phyloP scores from a whole-genome alignment of 2,888 invertebrate genomes.

The Microctonus hyperodae region DNA sequence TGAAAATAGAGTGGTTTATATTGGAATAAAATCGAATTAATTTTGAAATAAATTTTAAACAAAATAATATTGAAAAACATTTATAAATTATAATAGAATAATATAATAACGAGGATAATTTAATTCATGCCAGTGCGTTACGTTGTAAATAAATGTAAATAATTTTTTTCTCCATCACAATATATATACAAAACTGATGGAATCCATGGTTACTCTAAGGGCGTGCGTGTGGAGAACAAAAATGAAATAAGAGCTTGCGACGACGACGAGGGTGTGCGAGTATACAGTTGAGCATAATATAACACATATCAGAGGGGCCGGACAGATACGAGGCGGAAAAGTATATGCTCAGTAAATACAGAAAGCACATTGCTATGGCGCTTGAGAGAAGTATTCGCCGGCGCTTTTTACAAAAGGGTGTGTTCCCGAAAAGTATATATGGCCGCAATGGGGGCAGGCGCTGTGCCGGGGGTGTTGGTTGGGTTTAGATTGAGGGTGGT shows the following conservation, averaged over 20 bases:
- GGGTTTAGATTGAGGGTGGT: conserved; percentile 17
- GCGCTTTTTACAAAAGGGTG: conserved; percentile 58
- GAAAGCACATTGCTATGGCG: conserved; percentile 55
- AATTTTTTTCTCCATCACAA: no score
- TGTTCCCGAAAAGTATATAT: conserved; percentile 49
- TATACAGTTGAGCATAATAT: no score
- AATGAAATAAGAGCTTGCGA: conserved; percentile 4
- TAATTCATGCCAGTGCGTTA: no score
- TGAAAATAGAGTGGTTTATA: no score
- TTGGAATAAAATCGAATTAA: no score
- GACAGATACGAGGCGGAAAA: conserved; percentile 41
- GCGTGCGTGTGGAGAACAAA: not conserved
- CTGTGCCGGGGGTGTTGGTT: conserved; percentile 32
- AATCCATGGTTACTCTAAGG: no score
- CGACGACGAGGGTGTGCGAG: conserved; percentile 35
- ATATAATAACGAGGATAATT: no score
- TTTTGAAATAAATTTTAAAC: no score
- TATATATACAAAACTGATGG: no score
- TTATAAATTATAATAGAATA: no score
- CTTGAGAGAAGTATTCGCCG: conserved; percentile 51
- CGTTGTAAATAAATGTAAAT: no score
- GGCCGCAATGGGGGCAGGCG: conserved; percentile 2
- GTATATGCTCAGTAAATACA: conserved; percentile 40
- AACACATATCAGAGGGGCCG: conserved; percentile 35
- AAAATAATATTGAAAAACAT: no score